These are phyloP conservation scores for Melanogrammus aeglefinus DNA, from an alignment of 2,797 vertebrate genomes.

Conservation along the genomic window DNA sequence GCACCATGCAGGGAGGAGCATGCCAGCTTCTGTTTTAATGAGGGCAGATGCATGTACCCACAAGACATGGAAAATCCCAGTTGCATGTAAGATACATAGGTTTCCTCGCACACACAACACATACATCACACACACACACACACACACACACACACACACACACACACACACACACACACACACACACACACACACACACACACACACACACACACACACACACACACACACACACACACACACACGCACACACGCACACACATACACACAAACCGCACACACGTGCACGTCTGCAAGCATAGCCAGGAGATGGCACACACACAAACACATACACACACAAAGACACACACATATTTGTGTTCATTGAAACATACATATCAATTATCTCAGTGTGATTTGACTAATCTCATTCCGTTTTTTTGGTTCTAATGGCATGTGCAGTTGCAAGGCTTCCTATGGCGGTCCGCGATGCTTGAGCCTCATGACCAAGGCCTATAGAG, in stretches of 20 bases:
- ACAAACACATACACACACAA: constrained; percentile 5
- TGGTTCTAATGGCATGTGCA: neutral
- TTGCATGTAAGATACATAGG: neutral
- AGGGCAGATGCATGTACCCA: neutral
- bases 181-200: neutral
- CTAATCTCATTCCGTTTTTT: neutral
- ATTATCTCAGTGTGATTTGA: neutral
- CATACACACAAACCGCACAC: neutral
- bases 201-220: constrained; percentile 3
- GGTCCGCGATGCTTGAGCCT: neutral
- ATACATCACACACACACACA: constrained; percentile 3
- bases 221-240: constrained; percentile 9
- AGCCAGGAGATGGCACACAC: neutral
- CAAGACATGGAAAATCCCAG: neutral
- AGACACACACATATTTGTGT: constrained; percentile 1
- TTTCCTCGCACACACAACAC: too few species aligned
- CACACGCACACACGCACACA: constrained; percentile 1
- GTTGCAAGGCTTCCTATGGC: neutral
- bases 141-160: constrained; percentile 6
- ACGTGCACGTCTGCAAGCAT: constrained; percentile 16
- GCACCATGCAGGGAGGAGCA: neutral
- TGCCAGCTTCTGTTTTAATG: neutral
- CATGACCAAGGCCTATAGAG: neutral
- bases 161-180: neutral
- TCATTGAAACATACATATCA: neutral